These are phyloP conservation scores for Sycobia sp. DNA, from an alignment of 1,140 invertebrate genomes.

Conservation along the genomic window DNA sequence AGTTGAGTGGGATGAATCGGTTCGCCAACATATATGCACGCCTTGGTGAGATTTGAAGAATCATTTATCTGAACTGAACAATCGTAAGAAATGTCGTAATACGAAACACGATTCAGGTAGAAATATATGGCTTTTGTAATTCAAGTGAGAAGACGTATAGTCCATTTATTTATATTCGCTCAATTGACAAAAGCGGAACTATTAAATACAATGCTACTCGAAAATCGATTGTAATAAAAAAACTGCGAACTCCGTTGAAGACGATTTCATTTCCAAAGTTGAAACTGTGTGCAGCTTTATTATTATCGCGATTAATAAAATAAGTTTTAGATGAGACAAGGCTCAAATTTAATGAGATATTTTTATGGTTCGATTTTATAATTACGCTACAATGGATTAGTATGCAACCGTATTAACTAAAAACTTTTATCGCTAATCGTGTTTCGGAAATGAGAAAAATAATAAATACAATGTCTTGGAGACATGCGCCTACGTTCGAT, in stretches of 20 bases:
- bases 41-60: too few species aligned
- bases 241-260: slow-evolving; percentile 8
- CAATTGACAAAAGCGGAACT: not conserved
- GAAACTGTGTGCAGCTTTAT: slow-evolving; percentile 21
- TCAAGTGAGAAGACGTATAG: too few species aligned
- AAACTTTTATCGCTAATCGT: slow-evolving; percentile 3
- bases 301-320: slow-evolving; percentile 1
- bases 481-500: not conserved
- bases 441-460: too few species aligned
- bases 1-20: not conserved
- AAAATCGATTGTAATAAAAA: slow-evolving; percentile 5
- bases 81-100: not conserved
- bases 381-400: slow-evolving; percentile 4
- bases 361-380: not conserved
- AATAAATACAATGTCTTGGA: not conserved
- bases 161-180: too few species aligned
- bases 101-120: not conserved
- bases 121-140: too few species aligned
- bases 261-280: slow-evolving; percentile 15
- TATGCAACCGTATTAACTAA: not conserved
- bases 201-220: not conserved
- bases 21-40: too few species aligned
- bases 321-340: not conserved
- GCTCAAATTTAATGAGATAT: too few species aligned
- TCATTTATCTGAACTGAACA: too few species aligned